phyloP scores from a whole-genome alignment of 1,140 invertebrate genomes.

The Lordiphosa clarofinis region DNA sequence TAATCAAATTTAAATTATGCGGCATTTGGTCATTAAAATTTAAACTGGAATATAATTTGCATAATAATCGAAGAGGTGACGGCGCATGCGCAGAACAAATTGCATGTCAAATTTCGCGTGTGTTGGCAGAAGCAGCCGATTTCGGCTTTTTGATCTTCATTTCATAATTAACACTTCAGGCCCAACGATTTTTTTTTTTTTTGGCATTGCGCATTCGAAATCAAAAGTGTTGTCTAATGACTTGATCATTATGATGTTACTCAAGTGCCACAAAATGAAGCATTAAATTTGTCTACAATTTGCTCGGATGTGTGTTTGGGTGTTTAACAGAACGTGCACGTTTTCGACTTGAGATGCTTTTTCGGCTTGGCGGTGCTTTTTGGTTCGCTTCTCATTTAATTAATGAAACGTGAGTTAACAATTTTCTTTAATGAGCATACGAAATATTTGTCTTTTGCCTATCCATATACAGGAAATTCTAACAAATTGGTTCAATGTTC shows the following conservation, averaged over 20 bases:
- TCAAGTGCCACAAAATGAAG: slow-evolving; percentile 39
- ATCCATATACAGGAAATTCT: slow-evolving; percentile 63
- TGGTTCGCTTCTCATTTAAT: slow-evolving; percentile 37
- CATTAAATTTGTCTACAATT: slow-evolving; percentile 39
- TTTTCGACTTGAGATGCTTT: slow-evolving; percentile 60
- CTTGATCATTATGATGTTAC: slow-evolving; percentile 20
- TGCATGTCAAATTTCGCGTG: too few relatives aligned
- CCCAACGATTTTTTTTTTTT: slow-evolving; percentile 1
- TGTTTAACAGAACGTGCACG: slow-evolving; percentile 56
- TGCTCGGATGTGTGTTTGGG: slow-evolving; percentile 37
- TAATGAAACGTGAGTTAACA: slow-evolving; percentile 71
- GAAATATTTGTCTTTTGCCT: slow-evolving; percentile 31
- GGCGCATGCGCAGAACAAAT: neutral
- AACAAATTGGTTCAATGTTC: slow-evolving; percentile 58
- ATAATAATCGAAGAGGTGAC: slow-evolving; percentile 18
- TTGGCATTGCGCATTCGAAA: slow-evolving; percentile 55
- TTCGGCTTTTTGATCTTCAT: slow-evolving; percentile 42
- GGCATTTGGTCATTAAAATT: slow-evolving; percentile 13
- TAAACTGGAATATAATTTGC: slow-evolving; percentile 34
- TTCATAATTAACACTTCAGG: slow-evolving; percentile 71
- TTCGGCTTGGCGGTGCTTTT: slow-evolving; percentile 14
- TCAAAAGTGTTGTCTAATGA: slow-evolving; percentile 58
- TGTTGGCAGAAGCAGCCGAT: neutral
- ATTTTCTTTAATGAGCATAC: slow-evolving; percentile 60
- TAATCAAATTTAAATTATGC: slow-evolving; percentile 41